Evolutionary conservation across 2,797 vertebrate genomes (phyloP).

Genomic region (Limnodromus scolopaceus): DNA sequence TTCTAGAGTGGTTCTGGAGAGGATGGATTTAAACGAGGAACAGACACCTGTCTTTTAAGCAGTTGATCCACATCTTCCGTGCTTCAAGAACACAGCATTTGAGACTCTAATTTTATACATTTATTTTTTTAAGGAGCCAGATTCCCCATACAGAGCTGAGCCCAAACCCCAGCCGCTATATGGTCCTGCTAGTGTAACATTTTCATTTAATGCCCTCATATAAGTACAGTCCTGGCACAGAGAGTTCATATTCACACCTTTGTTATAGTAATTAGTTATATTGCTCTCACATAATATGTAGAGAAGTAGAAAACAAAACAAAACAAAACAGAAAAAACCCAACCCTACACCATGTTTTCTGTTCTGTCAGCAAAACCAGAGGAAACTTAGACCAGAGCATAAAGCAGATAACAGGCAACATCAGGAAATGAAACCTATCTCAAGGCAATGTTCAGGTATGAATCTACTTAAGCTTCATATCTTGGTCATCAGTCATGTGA

Average conservation of each 20-base stretch:
- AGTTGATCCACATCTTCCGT: not conserved
- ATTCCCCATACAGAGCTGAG: not conserved
- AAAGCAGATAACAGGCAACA: not conserved
- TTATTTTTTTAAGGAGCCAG: not conserved
- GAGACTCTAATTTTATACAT: not conserved
- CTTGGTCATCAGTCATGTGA: not conserved
- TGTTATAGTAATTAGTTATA: not conserved
- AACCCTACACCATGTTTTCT: not conserved
- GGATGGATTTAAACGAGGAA: not conserved
- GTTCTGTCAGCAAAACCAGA: not conserved
- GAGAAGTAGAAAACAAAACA: not conserved
- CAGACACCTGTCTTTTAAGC: not conserved
- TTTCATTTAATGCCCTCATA: not conserved
- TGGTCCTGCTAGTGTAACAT: not conserved
- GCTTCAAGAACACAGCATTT: not conserved
- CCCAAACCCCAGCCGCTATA: not conserved
- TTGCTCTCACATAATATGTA: not conserved
- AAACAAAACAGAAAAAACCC: rapidly evolving
- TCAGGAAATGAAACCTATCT: not conserved
- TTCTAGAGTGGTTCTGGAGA: not conserved
- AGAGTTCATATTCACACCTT: not conserved
- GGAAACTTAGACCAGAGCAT: not conserved
- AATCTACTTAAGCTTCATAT: not conserved
- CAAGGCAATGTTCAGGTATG: not conserved
- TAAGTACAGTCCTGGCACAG: not conserved